phyloP scores from a whole-genome alignment of 1,140 invertebrate genomes.

The Oreohelix idahoensis region DNA sequence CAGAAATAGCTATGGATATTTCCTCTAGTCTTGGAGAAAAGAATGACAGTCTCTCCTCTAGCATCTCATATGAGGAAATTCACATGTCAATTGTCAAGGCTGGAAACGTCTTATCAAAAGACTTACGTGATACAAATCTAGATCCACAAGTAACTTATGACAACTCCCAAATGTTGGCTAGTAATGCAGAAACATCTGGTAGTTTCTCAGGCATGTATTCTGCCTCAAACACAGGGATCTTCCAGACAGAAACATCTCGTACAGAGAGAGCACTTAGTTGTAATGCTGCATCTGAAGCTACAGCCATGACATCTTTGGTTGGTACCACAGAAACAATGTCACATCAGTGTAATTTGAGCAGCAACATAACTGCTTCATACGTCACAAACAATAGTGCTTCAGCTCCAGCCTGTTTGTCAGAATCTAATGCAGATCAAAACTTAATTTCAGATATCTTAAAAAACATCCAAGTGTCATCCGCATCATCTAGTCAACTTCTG shows the following conservation, averaged over 20 bases:
- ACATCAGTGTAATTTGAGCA: background rate
- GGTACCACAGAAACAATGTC: background rate
- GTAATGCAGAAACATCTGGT: background rate
- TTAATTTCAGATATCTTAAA: background rate
- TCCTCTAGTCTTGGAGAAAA: background rate
- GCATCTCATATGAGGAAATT: slow-evolving; percentile 33
- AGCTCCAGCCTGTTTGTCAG: background rate
- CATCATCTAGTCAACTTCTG: background rate
- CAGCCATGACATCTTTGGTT: background rate
- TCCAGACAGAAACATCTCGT: background rate
- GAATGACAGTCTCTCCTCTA: background rate
- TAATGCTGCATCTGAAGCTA: background rate
- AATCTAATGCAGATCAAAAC: background rate
- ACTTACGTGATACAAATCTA: background rate
- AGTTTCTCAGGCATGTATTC: background rate
- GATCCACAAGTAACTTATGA: background rate
- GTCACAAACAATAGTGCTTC: background rate
- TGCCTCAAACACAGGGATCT: background rate
- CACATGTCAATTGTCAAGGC: slow-evolving; percentile 38
- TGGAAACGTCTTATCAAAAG: background rate
- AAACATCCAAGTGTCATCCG: background rate
- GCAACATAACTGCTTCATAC: background rate
- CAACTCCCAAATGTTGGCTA: background rate
- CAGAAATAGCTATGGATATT: slow-evolving; percentile 35
- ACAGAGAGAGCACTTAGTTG: background rate